Conservation (phyloP, 1,140 invertebrate species). For the Trichoplusia ni region DNA sequence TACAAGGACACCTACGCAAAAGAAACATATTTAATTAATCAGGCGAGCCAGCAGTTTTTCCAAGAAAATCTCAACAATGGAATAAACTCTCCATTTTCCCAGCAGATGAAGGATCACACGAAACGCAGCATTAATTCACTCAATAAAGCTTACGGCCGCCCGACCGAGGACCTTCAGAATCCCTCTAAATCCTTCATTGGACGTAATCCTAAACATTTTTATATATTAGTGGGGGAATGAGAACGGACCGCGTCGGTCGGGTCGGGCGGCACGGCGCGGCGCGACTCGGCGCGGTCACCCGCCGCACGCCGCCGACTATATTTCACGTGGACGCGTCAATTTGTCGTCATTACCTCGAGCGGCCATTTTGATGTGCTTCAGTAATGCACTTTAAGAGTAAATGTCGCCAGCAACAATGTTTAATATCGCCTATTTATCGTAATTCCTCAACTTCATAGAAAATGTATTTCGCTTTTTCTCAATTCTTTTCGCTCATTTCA, state of each 20-base stretch:
- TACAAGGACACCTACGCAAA: too few relatives aligned
- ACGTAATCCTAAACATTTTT: slow-evolving; percentile 30
- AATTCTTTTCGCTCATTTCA: too few relatives aligned
- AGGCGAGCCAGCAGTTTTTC: not conserved
- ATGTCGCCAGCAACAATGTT: not conserved
- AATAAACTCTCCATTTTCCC: not conserved
- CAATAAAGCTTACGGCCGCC: slow-evolving; percentile 7
- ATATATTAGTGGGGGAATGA: slow-evolving; percentile 20
- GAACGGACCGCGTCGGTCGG: slow-evolving; percentile 4
- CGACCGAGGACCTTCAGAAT: slow-evolving; percentile 3
- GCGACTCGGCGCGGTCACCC: not conserved
- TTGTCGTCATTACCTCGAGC: slow-evolving; percentile 24
- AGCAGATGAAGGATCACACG: slow-evolving; percentile 5
- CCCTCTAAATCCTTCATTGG: slow-evolving; percentile 27
- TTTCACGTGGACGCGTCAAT: slow-evolving; percentile 17
- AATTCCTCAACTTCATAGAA: too few relatives aligned
- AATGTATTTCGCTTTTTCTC: too few relatives aligned
- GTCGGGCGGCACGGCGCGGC: not conserved
- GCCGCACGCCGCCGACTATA: slow-evolving; percentile 21
- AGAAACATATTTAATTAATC: not conserved
- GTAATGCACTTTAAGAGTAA: slow-evolving; percentile 22
- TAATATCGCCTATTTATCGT: not conserved
- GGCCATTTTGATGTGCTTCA: slow-evolving; percentile 1
- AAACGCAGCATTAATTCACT: slow-evolving; percentile 16
- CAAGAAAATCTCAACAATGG: not conserved